Evolutionary conservation across 2,888 invertebrate genomes (phyloP).

Genomic region (Desoria tigrina): DNA sequence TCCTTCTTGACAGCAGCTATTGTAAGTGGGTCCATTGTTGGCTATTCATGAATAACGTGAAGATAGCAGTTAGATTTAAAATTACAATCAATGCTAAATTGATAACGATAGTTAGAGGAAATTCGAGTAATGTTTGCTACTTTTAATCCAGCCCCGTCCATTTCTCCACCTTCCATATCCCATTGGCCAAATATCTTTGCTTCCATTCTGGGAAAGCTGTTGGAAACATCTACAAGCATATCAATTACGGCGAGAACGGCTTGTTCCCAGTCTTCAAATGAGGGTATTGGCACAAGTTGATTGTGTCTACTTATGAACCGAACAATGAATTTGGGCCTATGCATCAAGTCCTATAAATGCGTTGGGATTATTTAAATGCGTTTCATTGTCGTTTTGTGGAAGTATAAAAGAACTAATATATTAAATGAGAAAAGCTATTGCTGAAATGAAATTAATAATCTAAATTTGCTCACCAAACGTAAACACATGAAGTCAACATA

Average conservation of each 20-base stretch:
- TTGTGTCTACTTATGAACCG: constrained; percentile 47
- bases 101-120: neutral
- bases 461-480: no score
- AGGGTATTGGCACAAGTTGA: constrained; percentile 59
- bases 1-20: no score
- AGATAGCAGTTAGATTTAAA: no score
- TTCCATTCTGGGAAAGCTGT: constrained; percentile 75
- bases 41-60: no score
- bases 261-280: constrained; percentile 72
- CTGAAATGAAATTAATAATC: no score
- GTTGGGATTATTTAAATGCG: neutral
- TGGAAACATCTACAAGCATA: constrained; percentile 72
- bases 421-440: no score
- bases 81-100: constrained; percentile 33
- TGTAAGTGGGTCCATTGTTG: no score
- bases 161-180: constrained; percentile 39
- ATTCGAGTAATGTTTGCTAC: constrained; percentile 4
- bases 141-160: constrained; percentile 24
- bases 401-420: no score
- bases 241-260: constrained; percentile 71
- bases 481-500: no score
- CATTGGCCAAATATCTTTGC: constrained; percentile 60
- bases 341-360: constrained; percentile 40
- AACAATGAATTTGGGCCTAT: constrained; percentile 50
- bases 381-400: neutral